phyloP scores from a whole-genome alignment of 2,888 invertebrate genomes.

The Ophion costatus region DNA sequence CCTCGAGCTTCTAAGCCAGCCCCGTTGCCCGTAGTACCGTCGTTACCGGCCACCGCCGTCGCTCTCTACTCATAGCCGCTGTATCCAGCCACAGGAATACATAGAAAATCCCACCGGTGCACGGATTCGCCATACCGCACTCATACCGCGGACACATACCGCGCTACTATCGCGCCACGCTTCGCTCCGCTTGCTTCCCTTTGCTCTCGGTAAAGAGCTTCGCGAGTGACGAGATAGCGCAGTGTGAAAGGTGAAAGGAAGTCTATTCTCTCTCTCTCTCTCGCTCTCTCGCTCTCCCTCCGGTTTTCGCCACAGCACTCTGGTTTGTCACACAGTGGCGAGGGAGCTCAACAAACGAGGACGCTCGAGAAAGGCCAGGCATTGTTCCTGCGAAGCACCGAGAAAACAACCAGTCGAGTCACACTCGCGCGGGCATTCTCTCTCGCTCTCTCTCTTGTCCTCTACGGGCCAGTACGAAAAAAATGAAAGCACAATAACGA shows the following conservation, averaged over 20 bases:
- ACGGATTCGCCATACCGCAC: not conserved
- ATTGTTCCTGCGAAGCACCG: constrained; percentile 46
- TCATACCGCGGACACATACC: not conserved
- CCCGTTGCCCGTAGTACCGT: constrained; percentile 18
- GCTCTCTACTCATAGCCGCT: not conserved
- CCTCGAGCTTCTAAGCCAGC: constrained; percentile 48
- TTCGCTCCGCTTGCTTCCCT: constrained; percentile 24
- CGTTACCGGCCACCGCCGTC: constrained; percentile 22
- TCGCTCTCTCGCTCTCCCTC: constrained; percentile 4
- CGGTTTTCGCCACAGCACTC: not conserved
- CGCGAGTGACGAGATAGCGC: constrained; percentile 25
- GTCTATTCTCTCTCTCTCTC: constrained; percentile 23
- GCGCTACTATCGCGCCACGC: constrained; percentile 32
- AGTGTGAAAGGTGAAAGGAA: constrained; percentile 34
- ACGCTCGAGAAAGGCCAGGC: constrained; percentile 24
- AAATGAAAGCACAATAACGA: not conserved
- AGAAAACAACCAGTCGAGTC: constrained; percentile 33
- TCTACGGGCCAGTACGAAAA: not conserved
- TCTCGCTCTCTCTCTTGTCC: not conserved
- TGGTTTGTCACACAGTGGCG: not conserved
- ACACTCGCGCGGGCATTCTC: not conserved
- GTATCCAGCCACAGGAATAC: not conserved
- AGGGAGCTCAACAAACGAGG: constrained; percentile 26
- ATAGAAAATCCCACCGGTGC: constrained; percentile 14
- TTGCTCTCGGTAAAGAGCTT: constrained; percentile 20